Evolutionary conservation across 1,140 invertebrate genomes (phyloP), one percentile per base, ranked within the genome.

Genomic region (Caerostris darwini): DNA sequence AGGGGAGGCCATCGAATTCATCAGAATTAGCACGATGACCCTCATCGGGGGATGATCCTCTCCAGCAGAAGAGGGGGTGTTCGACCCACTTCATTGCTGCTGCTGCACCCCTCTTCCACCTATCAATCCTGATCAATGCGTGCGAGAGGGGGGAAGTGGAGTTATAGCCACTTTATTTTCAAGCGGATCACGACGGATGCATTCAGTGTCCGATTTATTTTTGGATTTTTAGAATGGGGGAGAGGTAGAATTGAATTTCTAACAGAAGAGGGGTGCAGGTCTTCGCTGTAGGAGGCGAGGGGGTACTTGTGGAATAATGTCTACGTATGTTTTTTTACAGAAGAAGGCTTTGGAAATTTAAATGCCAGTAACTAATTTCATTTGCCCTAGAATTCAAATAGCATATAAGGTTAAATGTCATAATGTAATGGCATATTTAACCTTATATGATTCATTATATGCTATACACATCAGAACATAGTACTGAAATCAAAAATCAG

Each of bases 111-210:
- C 57, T n/a, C 59, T 50, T 53, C 34, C 34, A 34, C 34, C 17
- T 69, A 53, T 89, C 87, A 89, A 89, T 89, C 50, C n/a, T 89
- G 85, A 87, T 87, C 85, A 87, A 61, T 83, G 81, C 34, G 57
- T 7, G 58, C 14, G 5, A 53, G 64, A 50, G 87, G 71, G 64
- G 12, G 50, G 34, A 54, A 19, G 10, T n/a, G 56, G 34, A 87
- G 85, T 87, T 87, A 87, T 87, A 89, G 87, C 64, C 87, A 89
- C 87, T 89, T 89, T 64, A 64, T 89, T 89, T 57, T 54, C 17
- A 57, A 57, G 71, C 17, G 71, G 71, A 81, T 53, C 71, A 67
- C 61, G 61, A 34, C 50, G 34, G 71, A 53, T 77, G 19, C 10
- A 50, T 77, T 77, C 34, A 34, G 34, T 50, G 71, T 77, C 12